Evolutionary conservation across 2,113 vertebrate genomes (phyloP).

Genomic region (Puffinus mauretanicus): DNA sequence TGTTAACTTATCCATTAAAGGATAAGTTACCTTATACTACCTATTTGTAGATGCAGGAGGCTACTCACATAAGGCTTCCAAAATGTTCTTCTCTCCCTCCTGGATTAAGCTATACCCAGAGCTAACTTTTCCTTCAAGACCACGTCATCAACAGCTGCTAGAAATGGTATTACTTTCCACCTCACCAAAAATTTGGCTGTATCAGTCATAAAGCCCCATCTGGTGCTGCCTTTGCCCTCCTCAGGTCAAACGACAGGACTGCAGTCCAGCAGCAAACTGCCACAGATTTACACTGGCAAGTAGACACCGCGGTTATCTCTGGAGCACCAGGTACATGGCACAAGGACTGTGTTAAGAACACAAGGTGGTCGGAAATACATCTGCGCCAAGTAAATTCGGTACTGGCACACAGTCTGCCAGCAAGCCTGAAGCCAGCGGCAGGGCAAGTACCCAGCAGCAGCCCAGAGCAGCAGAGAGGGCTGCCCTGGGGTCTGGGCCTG

Average conservation of each 20-base stretch:
- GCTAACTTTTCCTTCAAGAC: not conserved
- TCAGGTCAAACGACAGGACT: not conserved
- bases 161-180: not conserved
- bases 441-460: not conserved
- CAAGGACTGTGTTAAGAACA: not conserved
- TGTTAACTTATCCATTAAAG: not conserved
- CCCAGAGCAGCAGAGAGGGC: not conserved
- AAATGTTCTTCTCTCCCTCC: not conserved
- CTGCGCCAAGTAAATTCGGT: not conserved
- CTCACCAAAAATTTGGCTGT: not conserved
- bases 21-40: not conserved
- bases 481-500: not conserved
- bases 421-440: not conserved
- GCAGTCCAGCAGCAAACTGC: not conserved
- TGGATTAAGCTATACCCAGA: not conserved
- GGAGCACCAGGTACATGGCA: not conserved
- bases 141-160: not conserved
- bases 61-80: not conserved
- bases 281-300: not conserved
- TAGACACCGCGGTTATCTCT: accelerated
- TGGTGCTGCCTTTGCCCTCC: not conserved
- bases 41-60: not conserved
- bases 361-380: accelerated
- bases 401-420: not conserved
- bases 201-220: not conserved